Percentiles rank a stretch among this genome's conserved stretches.
These are phyloP conservation scores for Malacoctenus gilli DNA, from an alignment of 2,797 vertebrate species.

Conservation along the genomic window DNA sequence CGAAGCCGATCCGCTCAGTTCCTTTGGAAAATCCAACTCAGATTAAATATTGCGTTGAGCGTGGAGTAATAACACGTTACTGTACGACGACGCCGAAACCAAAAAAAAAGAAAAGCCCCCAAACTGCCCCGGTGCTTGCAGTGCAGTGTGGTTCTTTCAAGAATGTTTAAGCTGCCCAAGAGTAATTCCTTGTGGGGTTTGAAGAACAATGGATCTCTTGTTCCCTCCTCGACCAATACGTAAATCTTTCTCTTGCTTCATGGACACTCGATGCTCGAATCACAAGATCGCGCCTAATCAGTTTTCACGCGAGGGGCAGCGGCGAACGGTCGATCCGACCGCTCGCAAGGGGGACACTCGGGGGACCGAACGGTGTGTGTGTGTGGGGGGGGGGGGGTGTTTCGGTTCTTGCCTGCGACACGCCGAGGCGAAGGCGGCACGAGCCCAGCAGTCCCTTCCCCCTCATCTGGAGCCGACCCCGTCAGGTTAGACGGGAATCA, in stretches of 20 bases:
- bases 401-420: no score
- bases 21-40: conserved; percentile 53
- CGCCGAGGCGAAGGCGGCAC: no score
- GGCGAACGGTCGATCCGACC: conserved; percentile 10
- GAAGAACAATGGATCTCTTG: conserved; percentile 78
- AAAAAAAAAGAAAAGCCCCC: conserved; percentile 33
- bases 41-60: conserved; percentile 64
- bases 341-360: no score
- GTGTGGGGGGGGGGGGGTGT: no score
- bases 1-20: conserved; percentile 37
- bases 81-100: conserved; percentile 48
- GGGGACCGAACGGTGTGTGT: no score
- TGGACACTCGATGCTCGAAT: conserved; percentile 48
- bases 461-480: no score
- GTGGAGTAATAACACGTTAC: conserved; percentile 59
- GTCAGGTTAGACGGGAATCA: conserved; percentile 36
- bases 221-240: conserved; percentile 64
- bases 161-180: conserved; percentile 78
- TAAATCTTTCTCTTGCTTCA: conserved; percentile 68
- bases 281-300: conserved; percentile 44
- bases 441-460: no score
- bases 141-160: conserved; percentile 68
- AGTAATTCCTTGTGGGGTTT: conserved; percentile 75
- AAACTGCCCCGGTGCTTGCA: conserved; percentile 46
- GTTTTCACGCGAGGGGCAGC: conserved; percentile 18